A percentile compares a stretch with the other conserved stretches of the same genome.
Evolutionary conservation across 2,797 vertebrate species (phyloP).

Genomic region (Coracias cyanogaster): DNA sequence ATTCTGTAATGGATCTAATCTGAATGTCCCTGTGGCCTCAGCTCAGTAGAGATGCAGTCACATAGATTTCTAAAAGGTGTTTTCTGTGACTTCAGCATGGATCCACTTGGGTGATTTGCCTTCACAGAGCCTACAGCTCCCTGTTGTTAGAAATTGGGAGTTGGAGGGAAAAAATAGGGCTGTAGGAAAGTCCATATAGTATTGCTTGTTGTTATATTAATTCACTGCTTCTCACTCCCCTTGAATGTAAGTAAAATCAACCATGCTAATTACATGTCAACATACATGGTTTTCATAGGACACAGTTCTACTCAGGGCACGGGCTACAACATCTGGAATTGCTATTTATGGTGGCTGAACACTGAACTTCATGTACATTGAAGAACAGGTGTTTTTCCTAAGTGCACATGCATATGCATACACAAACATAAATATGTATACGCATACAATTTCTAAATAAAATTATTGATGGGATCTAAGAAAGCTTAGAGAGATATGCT

Average conservation of each 20-base stretch:
- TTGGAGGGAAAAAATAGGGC: neutral
- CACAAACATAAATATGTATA: neutral
- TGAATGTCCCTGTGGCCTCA: neutral
- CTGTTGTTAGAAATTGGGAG: neutral
- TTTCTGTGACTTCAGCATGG: neutral
- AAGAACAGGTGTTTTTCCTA: neutral
- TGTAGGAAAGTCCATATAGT: neutral
- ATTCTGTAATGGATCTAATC: neutral
- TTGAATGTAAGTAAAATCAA: neutral
- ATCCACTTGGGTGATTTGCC: neutral
- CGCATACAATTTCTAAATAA: neutral
- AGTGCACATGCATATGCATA: fast-evolving
- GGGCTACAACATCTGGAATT: neutral
- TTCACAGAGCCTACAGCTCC: neutral
- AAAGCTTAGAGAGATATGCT: neutral
- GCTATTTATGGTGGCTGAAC: neutral
- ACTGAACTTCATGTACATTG: neutral
- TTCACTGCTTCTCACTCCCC: neutral
- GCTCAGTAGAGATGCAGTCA: neutral
- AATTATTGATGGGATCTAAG: neutral
- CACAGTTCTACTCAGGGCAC: neutral
- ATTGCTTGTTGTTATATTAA: neutral
- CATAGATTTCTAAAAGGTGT: neutral
- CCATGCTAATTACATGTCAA: neutral
- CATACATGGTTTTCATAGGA: neutral